phyloP scores from a whole-genome alignment of 2,888 invertebrate species.

The Hemicrepidius hirtus region DNA sequence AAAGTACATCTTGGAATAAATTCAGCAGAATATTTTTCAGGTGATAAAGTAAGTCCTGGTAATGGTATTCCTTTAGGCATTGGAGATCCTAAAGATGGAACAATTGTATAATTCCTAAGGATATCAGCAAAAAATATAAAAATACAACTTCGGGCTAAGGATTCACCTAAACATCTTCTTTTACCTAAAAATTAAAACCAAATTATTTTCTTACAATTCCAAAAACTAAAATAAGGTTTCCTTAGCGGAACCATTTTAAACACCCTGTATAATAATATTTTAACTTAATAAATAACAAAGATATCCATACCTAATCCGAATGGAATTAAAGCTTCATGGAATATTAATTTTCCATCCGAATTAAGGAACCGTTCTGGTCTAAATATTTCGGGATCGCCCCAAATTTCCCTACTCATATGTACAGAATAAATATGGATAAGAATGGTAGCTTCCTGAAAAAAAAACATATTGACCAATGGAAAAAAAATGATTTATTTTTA shows the following conservation, averaged over 20 bases:
- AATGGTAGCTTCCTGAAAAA: slow-evolving; percentile 66
- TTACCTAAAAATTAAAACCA: slow-evolving; percentile 72
- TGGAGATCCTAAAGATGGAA: slow-evolving; percentile 68
- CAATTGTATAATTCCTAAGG: slow-evolving; percentile 75
- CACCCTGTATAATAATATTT: no score
- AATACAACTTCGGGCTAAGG: slow-evolving; percentile 77
- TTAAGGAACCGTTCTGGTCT: slow-evolving; percentile 79
- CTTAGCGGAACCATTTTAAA: no score
- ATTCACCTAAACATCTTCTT: slow-evolving; percentile 80
- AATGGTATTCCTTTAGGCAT: slow-evolving; percentile 71
- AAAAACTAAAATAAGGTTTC: neutral
- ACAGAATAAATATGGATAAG: slow-evolving; percentile 71
- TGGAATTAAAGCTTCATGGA: slow-evolving; percentile 65
- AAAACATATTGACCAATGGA: no score
- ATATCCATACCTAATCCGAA: slow-evolving; percentile 69
- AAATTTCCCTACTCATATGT: slow-evolving; percentile 75
- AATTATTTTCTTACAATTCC: neutral
- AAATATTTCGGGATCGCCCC: slow-evolving; percentile 78
- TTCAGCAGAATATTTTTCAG: slow-evolving; percentile 73
- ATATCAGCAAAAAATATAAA: slow-evolving; percentile 78
- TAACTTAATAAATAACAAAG: neutral
- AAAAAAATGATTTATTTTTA: no score
- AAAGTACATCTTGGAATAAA: slow-evolving; percentile 1
- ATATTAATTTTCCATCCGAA: slow-evolving; percentile 63
- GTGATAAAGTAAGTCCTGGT: slow-evolving; percentile 75